A percentile compares a stretch with the other conserved stretches of the same genome.
Evolutionary conservation across 2,113 vertebrate genomes (phyloP).

Genomic region (Corythaixoides concolor): DNA sequence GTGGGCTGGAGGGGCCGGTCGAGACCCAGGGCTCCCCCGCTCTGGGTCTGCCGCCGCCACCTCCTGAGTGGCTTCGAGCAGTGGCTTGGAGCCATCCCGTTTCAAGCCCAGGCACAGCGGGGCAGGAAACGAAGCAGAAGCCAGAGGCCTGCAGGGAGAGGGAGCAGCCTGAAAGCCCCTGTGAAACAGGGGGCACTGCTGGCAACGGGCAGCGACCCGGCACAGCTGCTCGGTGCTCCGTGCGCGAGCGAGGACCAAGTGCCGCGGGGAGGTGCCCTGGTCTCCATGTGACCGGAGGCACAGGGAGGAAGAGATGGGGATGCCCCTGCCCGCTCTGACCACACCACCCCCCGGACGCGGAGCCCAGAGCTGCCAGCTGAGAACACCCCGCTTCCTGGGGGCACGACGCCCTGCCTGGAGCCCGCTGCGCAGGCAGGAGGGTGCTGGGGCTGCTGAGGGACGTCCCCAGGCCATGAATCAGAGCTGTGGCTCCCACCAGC

Average conservation of each 20-base stretch:
- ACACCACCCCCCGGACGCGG: accelerated
- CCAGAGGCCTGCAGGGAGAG: neutral
- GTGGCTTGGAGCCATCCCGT: neutral
- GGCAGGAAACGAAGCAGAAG: neutral
- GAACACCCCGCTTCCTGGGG: accelerated
- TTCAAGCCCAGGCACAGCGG: accelerated
- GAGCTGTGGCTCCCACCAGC: neutral
- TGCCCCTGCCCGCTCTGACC: neutral
- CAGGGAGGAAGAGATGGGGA: neutral
- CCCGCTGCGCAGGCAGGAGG: neutral
- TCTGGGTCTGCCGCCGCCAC: neutral
- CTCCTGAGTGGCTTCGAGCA: neutral
- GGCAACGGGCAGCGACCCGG: accelerated
- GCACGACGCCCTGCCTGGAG: neutral
- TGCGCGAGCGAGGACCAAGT: accelerated
- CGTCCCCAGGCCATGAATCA: neutral
- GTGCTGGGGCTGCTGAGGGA: neutral
- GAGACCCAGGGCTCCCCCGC: neutral
- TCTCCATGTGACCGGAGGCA: accelerated
- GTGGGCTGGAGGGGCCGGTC: neutral
- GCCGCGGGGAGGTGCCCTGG: neutral
- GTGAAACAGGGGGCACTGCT: neutral
- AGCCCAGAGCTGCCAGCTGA: neutral
- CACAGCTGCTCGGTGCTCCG: neutral
- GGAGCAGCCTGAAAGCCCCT: neutral